Evolutionary conservation across 2,888 invertebrate genomes (phyloP).

Genomic region (Phalera bucephala): DNA sequence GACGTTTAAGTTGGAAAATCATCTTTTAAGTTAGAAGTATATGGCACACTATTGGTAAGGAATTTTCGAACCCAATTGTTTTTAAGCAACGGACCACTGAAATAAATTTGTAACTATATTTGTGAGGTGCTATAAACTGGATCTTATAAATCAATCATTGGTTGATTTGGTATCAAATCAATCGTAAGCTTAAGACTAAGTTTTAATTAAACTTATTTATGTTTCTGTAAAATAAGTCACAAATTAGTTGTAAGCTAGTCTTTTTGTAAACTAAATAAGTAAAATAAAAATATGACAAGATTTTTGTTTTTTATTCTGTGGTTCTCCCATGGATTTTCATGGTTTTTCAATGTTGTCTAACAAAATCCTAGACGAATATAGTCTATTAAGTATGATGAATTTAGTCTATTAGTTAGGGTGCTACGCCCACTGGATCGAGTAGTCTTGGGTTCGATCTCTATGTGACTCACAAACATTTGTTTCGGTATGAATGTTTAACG

Average conservation of each 20-base stretch:
- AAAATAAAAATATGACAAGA: conserved; percentile 40
- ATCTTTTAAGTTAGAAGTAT: background rate
- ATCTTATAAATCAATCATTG: conserved; percentile 14
- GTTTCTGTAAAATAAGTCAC: conserved; percentile 73
- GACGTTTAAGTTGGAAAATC: background rate
- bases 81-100: conserved; percentile 13
- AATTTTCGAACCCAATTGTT: no score
- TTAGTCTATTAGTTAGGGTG: no score
- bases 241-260: conserved; percentile 82
- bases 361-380: no score
- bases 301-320: conserved; percentile 8
- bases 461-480: no score
- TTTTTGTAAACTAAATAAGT: conserved; percentile 58
- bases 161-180: conserved; percentile 30
- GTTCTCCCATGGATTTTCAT: no score
- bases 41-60: background rate
- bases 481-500: no score
- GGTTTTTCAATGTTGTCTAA: no score
- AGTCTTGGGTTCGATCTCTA: no score
- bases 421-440: no score
- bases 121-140: conserved; percentile 17
- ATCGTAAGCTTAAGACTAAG: conserved; percentile 40
- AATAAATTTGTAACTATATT: conserved; percentile 7
- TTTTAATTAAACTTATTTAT: conserved; percentile 63
- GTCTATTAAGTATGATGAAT: no score